Evolutionary conservation across 1,140 invertebrate species (phyloP).

Genomic region (Microplitis mediator): DNA sequence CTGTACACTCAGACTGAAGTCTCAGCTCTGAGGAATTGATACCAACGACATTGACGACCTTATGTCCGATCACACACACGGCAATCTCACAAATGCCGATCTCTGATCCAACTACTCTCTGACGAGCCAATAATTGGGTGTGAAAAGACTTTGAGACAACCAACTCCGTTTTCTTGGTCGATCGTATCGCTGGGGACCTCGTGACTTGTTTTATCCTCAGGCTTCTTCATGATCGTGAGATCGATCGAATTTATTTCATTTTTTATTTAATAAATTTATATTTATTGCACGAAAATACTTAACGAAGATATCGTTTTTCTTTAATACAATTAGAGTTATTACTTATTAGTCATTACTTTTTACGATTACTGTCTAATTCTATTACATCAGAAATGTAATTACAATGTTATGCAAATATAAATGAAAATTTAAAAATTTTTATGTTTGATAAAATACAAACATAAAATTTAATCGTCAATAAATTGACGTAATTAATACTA

Average conservation of each 20-base stretch:
- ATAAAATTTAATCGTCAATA: no score
- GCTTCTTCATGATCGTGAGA: background rate
- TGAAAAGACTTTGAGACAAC: slow-evolving; percentile 30
- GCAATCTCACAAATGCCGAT: background rate
- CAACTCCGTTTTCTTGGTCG: slow-evolving; percentile 4
- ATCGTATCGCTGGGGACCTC: slow-evolving; percentile 21
- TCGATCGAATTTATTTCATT: no score
- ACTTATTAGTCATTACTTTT: background rate
- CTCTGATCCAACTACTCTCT: background rate
- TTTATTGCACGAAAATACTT: background rate
- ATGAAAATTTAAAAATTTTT: no score
- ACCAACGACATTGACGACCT: background rate
- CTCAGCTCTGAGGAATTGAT: no score
- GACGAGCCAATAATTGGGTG: slow-evolving; percentile 40
- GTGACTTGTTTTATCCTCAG: background rate
- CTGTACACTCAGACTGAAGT: background rate
- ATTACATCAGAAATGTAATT: no score
- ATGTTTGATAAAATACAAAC: no score
- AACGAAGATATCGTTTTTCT: background rate
- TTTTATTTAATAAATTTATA: background rate
- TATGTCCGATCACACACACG: background rate
- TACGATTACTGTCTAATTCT: no score
- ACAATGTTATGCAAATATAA: no score
- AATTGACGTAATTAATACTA: no score
- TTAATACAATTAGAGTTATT: background rate